Percentiles rank a stretch among this genome's conserved stretches.
Evolutionary conservation across 2,888 invertebrate species (phyloP).

Genomic region (Limenitis camilla): DNA sequence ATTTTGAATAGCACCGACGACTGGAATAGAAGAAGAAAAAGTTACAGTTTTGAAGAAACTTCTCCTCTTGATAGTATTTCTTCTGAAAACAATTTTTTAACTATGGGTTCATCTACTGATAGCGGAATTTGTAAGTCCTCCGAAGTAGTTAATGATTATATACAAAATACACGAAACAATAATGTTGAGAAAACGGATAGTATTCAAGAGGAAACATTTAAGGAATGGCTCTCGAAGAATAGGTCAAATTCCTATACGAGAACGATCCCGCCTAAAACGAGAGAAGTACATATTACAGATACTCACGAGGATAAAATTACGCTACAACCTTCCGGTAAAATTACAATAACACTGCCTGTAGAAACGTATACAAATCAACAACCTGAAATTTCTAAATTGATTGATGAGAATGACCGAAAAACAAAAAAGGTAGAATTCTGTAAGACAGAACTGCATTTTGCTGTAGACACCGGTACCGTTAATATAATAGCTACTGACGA

Average conservation of each 20-base stretch:
- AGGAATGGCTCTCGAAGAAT: slow-evolving; percentile 62
- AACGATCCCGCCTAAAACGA: slow-evolving; percentile 34
- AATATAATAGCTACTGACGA: slow-evolving; percentile 92
- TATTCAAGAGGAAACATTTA: slow-evolving; percentile 51
- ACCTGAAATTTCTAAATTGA: slow-evolving; percentile 35
- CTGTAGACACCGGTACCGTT: slow-evolving; percentile 88
- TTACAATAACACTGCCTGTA: slow-evolving; percentile 57
- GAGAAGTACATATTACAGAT: slow-evolving; percentile 36
- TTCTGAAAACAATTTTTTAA: slow-evolving; percentile 61
- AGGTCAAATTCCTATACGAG: slow-evolving; percentile 42
- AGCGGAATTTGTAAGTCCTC: slow-evolving; percentile 84
- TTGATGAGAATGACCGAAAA: slow-evolving; percentile 61
- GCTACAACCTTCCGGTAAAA: slow-evolving; percentile 58
- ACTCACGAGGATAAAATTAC: slow-evolving; percentile 48
- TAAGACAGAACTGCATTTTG: slow-evolving; percentile 91
- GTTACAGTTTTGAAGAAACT: slow-evolving; percentile 80
- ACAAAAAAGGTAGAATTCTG: slow-evolving; percentile 88
- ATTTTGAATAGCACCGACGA: slow-evolving; percentile 64
- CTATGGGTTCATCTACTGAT: slow-evolving; percentile 84
- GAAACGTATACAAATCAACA: slow-evolving; percentile 42
- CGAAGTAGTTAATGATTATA: slow-evolving; percentile 69
- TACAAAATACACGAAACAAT: slow-evolving; percentile 35
- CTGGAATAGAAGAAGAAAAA: slow-evolving; percentile 84
- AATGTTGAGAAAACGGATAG: slow-evolving; percentile 36
- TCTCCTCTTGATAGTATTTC: slow-evolving; percentile 48